Evolutionary conservation across 1,140 invertebrate species (phyloP).

Genomic region (Thaumatotibia leucotreta): DNA sequence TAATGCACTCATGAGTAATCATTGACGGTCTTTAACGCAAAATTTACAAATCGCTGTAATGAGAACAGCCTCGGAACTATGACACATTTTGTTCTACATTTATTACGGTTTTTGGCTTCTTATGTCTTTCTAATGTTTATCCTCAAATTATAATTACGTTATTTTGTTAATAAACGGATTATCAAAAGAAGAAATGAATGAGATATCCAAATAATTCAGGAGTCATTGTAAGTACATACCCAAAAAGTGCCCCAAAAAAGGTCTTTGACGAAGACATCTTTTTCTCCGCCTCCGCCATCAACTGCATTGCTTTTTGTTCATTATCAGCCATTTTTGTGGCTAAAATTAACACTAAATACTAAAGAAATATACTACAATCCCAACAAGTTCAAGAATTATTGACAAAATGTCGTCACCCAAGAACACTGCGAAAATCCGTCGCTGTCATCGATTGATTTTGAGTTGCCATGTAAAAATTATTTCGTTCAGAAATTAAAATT

Average conservation of each 20-base stretch:
- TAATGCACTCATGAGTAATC: neutral
- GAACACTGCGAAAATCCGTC: slow-evolving; percentile 50
- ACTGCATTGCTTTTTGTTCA: slow-evolving; percentile 94
- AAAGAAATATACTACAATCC: slow-evolving; percentile 35
- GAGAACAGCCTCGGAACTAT: neutral
- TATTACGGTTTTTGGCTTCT: neutral
- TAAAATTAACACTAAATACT: slow-evolving; percentile 46
- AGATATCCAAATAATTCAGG: slow-evolving; percentile 35
- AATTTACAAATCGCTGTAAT: neutral
- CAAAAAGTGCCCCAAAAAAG: slow-evolving; percentile 94
- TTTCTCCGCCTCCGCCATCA: slow-evolving; percentile 95
- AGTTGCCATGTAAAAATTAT: slow-evolving; percentile 40
- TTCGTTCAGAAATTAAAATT: slow-evolving; percentile 25
- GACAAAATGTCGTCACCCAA: slow-evolving; percentile 72
- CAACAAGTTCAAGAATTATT: slow-evolving; percentile 49
- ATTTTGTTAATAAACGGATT: neutral
- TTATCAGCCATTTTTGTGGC: slow-evolving; percentile 87
- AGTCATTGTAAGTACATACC: slow-evolving; percentile 80
- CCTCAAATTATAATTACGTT: too few species aligned
- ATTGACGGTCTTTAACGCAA: neutral
- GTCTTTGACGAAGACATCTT: slow-evolving; percentile 91
- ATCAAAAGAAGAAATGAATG: neutral
- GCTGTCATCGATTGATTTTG: slow-evolving; percentile 72
- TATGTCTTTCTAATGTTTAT: neutral
- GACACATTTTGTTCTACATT: slow-evolving; percentile 4